Evolutionary conservation across 2,888 invertebrate species (phyloP).

Genomic region (Ormyrus thymus): DNA sequence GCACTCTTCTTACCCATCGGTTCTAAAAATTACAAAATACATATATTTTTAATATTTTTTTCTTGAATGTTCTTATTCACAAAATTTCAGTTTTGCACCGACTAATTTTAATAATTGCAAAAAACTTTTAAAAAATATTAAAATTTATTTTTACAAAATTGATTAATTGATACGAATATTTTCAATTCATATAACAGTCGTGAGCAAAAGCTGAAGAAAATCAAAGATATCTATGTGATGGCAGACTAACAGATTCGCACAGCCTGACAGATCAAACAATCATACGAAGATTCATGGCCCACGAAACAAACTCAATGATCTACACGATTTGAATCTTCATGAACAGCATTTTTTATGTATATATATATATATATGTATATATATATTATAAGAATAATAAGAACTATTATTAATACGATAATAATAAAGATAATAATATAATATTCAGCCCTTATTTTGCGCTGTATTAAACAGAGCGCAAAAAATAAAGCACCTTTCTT

Average conservation of each 20-base stretch:
- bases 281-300: conserved; percentile 67
- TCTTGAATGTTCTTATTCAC: conserved; percentile 22
- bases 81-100: conserved; percentile 33
- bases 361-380: background rate
- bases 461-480: conserved; percentile 18
- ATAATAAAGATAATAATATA: conserved; percentile 19
- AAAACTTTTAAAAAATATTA: too few species aligned
- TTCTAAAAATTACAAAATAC: conserved; percentile 67
- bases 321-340: conserved; percentile 34
- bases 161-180: background rate
- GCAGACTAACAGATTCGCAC: conserved; percentile 73
- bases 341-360: conserved; percentile 31
- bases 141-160: too few species aligned
- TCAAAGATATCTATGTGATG: conserved; percentile 59
- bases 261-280: conserved; percentile 72
- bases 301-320: conserved; percentile 53
- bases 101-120: too few species aligned
- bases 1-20: conserved; percentile 58
- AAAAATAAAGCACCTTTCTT: conserved; percentile 29
- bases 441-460: conserved; percentile 7
- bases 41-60: conserved; percentile 57
- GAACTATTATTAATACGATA: background rate
- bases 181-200: background rate
- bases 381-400: background rate
- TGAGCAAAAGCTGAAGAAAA: conserved; percentile 37